These are phyloP conservation scores for Oplegnathus fasciatus DNA, from an alignment of 2,113 vertebrate species.

Conservation along the genomic window DNA sequence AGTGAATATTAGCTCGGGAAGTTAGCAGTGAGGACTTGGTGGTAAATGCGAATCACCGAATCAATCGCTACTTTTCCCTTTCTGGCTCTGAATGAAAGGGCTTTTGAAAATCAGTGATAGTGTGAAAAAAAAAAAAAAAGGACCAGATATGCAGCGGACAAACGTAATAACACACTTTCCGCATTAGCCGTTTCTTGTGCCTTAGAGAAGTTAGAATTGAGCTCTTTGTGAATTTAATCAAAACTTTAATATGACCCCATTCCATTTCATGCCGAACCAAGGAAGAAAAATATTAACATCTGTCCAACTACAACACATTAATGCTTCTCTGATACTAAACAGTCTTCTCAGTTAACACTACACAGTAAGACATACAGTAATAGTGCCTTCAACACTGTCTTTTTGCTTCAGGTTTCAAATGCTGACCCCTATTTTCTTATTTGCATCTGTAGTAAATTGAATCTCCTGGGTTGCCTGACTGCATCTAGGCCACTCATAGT, in stretches of 20 bases:
- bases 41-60: slow-evolving; percentile 23
- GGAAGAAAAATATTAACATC: slow-evolving; percentile 17
- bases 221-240: slow-evolving; percentile 39
- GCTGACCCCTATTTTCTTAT: slow-evolving; percentile 48
- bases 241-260: slow-evolving; percentile 26
- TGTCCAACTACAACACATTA: background rate
- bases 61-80: slow-evolving; percentile 41
- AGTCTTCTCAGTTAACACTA: background rate
- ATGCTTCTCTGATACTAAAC: background rate
- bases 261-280: slow-evolving; percentile 10
- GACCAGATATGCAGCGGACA: background rate
- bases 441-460: slow-evolving; percentile 46
- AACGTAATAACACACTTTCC: slow-evolving; percentile 1
- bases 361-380: background rate
- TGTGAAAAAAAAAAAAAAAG: background rate
- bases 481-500: slow-evolving; percentile 42
- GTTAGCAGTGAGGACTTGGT: slow-evolving; percentile 8
- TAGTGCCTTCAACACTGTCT: slow-evolving; percentile 6
- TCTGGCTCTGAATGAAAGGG: slow-evolving; percentile 48
- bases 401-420: slow-evolving; percentile 20
- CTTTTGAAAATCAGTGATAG: slow-evolving; percentile 31
- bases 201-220: slow-evolving; percentile 8
- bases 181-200: background rate
- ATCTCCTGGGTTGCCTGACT: slow-evolving; percentile 36
- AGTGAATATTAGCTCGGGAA: slow-evolving; percentile 48